Evolutionary conservation across 2,113 vertebrate genomes (phyloP).

Genomic region (Labrus mixtus): DNA sequence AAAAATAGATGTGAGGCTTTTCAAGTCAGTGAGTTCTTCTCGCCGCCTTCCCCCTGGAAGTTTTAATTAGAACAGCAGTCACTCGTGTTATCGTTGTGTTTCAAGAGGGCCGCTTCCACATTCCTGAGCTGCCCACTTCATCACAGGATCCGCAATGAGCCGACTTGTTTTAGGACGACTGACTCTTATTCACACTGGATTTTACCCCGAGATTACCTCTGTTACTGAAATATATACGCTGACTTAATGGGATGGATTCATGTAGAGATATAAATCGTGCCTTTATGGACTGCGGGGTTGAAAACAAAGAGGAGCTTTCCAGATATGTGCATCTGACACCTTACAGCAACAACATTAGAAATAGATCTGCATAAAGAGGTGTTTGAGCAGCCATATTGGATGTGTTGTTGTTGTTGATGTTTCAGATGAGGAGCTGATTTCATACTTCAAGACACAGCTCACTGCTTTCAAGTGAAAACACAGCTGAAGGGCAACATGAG

Average conservation of each 20-base stretch:
- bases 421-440: slow-evolving; percentile 7
- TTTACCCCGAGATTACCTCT: slow-evolving; percentile 16
- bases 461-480: neutral
- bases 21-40: slow-evolving; percentile 63
- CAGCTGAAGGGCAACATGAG: neutral
- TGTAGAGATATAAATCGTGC: neutral
- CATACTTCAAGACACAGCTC: neutral
- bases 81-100: slow-evolving; percentile 77
- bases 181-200: slow-evolving; percentile 28
- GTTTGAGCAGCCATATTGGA: neutral
- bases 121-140: slow-evolving; percentile 76
- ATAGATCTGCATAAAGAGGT: neutral
- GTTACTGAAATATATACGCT: neutral
- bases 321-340: neutral
- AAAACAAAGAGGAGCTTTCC: slow-evolving; percentile 15
- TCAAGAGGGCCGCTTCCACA: slow-evolving; percentile 76
- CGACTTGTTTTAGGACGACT: slow-evolving; percentile 11
- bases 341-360: too few relatives aligned
- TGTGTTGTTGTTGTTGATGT: neutral
- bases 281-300: neutral
- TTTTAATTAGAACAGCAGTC: slow-evolving; percentile 84
- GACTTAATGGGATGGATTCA: neutral
- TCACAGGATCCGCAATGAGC: slow-evolving; percentile 57
- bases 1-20: slow-evolving; percentile 77
- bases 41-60: slow-evolving; percentile 75